Evolutionary conservation across 2,888 invertebrate genomes (phyloP).

Genomic region (Eupsilia transversa): DNA sequence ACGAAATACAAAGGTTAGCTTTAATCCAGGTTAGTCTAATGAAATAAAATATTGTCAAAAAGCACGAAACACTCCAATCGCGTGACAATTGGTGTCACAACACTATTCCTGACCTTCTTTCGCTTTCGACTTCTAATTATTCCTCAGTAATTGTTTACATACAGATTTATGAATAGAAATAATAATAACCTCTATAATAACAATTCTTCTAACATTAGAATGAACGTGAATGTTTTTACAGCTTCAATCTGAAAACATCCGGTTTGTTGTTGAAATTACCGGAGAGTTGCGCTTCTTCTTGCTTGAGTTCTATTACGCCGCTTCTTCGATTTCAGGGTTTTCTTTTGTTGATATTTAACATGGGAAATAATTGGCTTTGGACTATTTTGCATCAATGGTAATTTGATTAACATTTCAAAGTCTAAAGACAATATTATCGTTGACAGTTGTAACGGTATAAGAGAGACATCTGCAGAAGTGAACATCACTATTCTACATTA

Average conservation of each 20-base stretch:
- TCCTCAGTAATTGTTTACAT: slow-evolving; percentile 12
- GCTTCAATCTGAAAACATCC: slow-evolving; percentile 33
- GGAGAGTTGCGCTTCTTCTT: too few relatives aligned
- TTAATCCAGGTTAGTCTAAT: neutral
- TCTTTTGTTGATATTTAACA: too few relatives aligned
- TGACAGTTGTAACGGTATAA: too few relatives aligned
- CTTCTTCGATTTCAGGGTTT: neutral
- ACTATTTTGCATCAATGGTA: too few relatives aligned
- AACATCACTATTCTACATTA: too few relatives aligned
- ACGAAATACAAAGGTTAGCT: neutral
- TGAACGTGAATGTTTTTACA: slow-evolving; percentile 5
- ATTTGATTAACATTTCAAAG: too few relatives aligned
- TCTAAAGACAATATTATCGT: too few relatives aligned
- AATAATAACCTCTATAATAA: slow-evolving; percentile 18
- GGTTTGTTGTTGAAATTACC: slow-evolving; percentile 2
- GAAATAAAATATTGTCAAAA: slow-evolving; percentile 9
- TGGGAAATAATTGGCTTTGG: too few relatives aligned
- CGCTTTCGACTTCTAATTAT: neutral
- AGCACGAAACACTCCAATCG: slow-evolving; percentile 11
- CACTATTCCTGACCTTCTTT: neutral
- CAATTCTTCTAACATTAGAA: slow-evolving; percentile 23
- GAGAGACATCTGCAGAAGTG: too few relatives aligned
- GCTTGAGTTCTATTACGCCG: slow-evolving; percentile 4
- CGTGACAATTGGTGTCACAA: neutral
- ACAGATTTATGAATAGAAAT: slow-evolving; percentile 15